These are phyloP conservation scores for Oryzias sinensis DNA, from an alignment of 2,797 vertebrate genomes.

Conservation along the genomic window DNA sequence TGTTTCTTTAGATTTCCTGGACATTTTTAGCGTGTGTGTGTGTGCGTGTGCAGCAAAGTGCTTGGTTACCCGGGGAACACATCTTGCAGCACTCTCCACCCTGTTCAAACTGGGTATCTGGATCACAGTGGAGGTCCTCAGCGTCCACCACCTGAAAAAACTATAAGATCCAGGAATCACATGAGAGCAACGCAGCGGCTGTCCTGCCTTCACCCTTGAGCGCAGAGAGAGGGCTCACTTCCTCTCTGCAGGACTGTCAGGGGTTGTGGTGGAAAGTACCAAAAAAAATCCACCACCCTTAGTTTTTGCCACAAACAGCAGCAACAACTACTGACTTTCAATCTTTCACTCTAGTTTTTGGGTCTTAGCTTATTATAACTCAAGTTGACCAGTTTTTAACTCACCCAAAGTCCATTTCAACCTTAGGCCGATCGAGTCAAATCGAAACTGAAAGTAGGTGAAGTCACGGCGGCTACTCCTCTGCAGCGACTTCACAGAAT, in stretches of 20 bases:
- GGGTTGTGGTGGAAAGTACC: conserved; percentile 66
- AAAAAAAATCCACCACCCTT: conserved; percentile 3
- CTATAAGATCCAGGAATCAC: not conserved
- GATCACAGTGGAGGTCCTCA: conserved; percentile 48
- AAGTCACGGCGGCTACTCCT: not conserved
- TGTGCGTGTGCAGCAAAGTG: not conserved
- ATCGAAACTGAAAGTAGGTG: conserved; percentile 58
- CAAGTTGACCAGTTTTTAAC: not conserved
- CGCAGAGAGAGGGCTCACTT: conserved; percentile 23
- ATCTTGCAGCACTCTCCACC: conserved; percentile 50
- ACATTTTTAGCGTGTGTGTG: not conserved
- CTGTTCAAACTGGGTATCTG: conserved; percentile 24
- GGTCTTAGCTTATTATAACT: rapidly evolving
- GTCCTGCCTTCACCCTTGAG: not conserved
- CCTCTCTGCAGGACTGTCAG: not conserved
- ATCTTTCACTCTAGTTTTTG: not conserved
- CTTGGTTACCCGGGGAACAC: conserved; percentile 68
- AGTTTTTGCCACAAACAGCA: rapidly evolving
- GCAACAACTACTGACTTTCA: conserved; percentile 4
- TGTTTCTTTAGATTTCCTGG: too few relatives aligned
- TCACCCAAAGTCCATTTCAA: too few relatives aligned
- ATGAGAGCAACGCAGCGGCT: not conserved
- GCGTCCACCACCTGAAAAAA: conserved; percentile 39
- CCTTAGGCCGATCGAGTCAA: not conserved
- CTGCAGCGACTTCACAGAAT: too few relatives aligned